Evolutionary conservation across 2,113 vertebrate genomes (phyloP), one percentile per base, ranked within the genome.

Genomic region (Eubucco bourcierii): DNA sequence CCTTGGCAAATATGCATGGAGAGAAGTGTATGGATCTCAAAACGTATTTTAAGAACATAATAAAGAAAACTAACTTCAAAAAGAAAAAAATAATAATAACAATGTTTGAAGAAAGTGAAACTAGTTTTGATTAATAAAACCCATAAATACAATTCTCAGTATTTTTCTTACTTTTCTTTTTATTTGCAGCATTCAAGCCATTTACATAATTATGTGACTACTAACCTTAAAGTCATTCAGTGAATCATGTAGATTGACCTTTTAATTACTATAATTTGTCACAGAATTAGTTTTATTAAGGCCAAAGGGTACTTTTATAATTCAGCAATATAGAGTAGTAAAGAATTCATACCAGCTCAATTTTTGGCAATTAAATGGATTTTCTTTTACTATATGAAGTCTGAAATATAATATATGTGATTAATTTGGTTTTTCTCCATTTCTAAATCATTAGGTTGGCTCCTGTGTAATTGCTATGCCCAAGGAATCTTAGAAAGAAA

Each of bases 361-460:
- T 95, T 95, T 93, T 93, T 93, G 52, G 12, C 28, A 87, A 61
- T 85, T 94, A 87, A 88, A 88, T 84, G n/a, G 31, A 79, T 87
- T 94, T 88, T 70, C 33, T 88, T 82, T 72, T 88, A 52, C 33
- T 87, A 15, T 78, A 39, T 80, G 47, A 91, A 84, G 52, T 67
- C 11, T 74, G 67, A 92, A 92, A 90, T 44, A 71, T 55, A 53
- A 71, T 86, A 59, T 67, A 46, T 77, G 28, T 34, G 5, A 91
- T 81, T 87, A 52, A 93, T 94, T 94, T 64, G 21, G 24, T 59
- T 84, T 94, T 80, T 71, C 28, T 80, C 18, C 4, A 61, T 65
- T 78, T 85, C 41, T 33, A 61, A 89, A 59, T 86, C 10, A 47
- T 61, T 89, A 13, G 17, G 31, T 90, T 93, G 19, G 8, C 25